phyloP scores from a whole-genome alignment of 1,140 invertebrate species.

The Aricia agestis region DNA sequence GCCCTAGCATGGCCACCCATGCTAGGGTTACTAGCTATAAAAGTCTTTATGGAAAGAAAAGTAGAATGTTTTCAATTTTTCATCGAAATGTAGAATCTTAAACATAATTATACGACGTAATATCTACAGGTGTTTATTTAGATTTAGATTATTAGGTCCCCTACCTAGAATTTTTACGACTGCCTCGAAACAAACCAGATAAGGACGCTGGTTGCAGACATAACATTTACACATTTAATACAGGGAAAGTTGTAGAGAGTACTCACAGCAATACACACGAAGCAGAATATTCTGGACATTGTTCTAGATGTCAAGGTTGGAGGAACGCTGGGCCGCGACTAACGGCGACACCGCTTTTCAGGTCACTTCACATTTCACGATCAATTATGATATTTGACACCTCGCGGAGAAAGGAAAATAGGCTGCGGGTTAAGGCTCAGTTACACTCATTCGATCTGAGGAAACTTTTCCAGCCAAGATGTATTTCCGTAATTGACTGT shows the following conservation, averaged over 20 bases:
- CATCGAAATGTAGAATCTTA: no score
- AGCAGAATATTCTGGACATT: constrained; percentile 17
- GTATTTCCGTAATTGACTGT: no score
- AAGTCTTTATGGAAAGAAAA: no score
- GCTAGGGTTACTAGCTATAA: no score
- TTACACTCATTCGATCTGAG: no score
- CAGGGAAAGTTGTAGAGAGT: neutral
- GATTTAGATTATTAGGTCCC: constrained; percentile 1
- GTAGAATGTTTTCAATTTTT: no score
- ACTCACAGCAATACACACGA: constrained; percentile 12
- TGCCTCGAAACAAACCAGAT: neutral
- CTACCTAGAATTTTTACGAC: neutral
- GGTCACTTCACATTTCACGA: constrained; percentile 36
- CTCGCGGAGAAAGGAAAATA: constrained; percentile 41
- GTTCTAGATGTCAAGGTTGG: constrained; percentile 12
- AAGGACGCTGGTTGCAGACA: neutral
- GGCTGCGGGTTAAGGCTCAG: neutral
- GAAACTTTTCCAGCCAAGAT: no score
- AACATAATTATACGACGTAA: no score
- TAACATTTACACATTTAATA: neutral
- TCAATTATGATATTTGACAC: constrained; percentile 61
- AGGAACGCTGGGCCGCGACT: constrained; percentile 35
- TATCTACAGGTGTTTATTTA: neutral
- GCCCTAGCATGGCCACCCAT: no score
- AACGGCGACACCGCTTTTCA: constrained; percentile 45